phyloP scores from a whole-genome alignment of 2,113 vertebrate species.

The Dromaius novaehollandiae region DNA sequence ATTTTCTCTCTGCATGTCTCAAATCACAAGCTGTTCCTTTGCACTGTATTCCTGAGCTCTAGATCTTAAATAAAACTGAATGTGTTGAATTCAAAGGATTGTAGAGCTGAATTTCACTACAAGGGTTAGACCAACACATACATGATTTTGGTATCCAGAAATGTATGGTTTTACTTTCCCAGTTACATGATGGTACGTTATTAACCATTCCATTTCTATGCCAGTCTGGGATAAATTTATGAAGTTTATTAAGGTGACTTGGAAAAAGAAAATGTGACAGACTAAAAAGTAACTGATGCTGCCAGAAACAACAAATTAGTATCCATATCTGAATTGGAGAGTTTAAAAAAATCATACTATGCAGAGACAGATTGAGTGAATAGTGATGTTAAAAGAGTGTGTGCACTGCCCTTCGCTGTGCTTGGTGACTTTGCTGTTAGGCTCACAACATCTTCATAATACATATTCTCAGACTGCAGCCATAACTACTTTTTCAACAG shows the following conservation, averaged over 20 bases:
- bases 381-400: background rate
- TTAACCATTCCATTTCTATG: conserved; percentile 5
- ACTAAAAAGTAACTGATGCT: background rate
- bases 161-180: background rate
- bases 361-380: background rate
- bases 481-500: background rate
- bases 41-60: background rate
- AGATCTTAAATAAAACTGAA: conserved; percentile 21
- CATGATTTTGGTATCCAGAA: conserved; percentile 35
- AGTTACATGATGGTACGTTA: background rate
- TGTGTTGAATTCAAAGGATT: background rate
- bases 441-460: background rate
- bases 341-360: background rate
- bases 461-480: background rate
- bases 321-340: background rate
- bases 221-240: background rate
- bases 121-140: background rate
- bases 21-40: conserved; percentile 39
- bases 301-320: background rate
- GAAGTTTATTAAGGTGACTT: conserved; percentile 7
- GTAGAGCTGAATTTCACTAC: conserved; percentile 34
- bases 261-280: background rate
- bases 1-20: conserved; percentile 20
- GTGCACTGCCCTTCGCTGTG: background rate
- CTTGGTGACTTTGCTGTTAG: background rate